Conservation (phyloP, 2,888 invertebrate species). For the Calameuta idolon region DNA sequence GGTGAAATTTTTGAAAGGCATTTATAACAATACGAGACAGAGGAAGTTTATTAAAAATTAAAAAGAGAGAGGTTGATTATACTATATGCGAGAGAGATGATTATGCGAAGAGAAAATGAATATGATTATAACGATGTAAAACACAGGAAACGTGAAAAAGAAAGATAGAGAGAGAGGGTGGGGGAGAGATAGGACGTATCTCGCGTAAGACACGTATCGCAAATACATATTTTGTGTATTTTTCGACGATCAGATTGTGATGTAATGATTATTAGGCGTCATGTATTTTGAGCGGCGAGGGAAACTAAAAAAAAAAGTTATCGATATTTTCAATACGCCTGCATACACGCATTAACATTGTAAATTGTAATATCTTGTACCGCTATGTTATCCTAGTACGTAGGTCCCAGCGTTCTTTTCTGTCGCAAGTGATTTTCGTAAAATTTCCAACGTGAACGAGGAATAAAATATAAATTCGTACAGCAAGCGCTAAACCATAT, state of each 20-base stretch:
- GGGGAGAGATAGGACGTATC: conserved; percentile 11
- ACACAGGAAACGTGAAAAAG: conserved; percentile 11
- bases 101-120: background rate
- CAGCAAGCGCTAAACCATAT: background rate
- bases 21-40: conserved; percentile 18
- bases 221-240: conserved; percentile 20
- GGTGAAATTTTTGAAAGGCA: conserved; percentile 23
- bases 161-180: background rate
- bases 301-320: conserved; percentile 44
- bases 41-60: conserved; percentile 22
- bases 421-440: background rate
- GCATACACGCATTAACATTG: conserved; percentile 43
- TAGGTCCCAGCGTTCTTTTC: background rate
- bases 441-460: background rate
- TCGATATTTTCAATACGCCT: conserved; percentile 61
- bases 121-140: background rate
- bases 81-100: background rate
- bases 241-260: conserved; percentile 18
- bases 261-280: conserved; percentile 13
- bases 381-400: background rate
- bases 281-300: conserved; percentile 9
- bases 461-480: background rate
- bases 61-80: conserved; percentile 20
- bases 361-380: conserved; percentile 16
- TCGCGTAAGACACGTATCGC: conserved; percentile 12